These are phyloP conservation scores for Heliconius aoede DNA, from an alignment of 2,888 invertebrate genomes.

Conservation along the genomic window DNA sequence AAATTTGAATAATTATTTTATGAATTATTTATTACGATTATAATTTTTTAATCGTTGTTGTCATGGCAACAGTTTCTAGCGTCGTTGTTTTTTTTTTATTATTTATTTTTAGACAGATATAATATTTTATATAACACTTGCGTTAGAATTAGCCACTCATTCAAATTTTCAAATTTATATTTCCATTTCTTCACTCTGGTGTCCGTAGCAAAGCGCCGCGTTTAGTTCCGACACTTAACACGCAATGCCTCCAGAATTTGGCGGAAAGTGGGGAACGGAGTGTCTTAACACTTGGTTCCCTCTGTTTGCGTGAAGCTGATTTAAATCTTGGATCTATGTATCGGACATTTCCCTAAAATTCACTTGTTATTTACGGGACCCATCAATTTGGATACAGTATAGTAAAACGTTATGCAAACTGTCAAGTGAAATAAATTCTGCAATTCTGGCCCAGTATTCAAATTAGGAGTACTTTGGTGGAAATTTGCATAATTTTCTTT, in stretches of 20 bases:
- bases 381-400: background rate
- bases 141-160: background rate
- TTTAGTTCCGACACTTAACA: no score
- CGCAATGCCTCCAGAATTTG: no score
- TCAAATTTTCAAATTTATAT: no score
- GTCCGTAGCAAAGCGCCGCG: no score
- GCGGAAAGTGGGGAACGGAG: no score
- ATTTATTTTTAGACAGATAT: background rate
- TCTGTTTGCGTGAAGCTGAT: no score
- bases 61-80: background rate
- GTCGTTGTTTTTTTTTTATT: background rate
- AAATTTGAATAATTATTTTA: background rate
- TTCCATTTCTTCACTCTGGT: no score
- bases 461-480: slow-evolving; percentile 15
- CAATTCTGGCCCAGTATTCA: slow-evolving; percentile 2
- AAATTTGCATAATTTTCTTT: slow-evolving; percentile 10
- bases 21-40: background rate
- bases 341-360: background rate
- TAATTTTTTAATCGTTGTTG: background rate
- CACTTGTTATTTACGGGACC: background rate
- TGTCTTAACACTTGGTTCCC: no score
- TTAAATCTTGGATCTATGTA: background rate
- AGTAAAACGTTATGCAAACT: background rate
- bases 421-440: slow-evolving; percentile 1
- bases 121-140: background rate